phyloP scores from a whole-genome alignment of 2,888 invertebrate species.

The Leucozona laternaria region DNA sequence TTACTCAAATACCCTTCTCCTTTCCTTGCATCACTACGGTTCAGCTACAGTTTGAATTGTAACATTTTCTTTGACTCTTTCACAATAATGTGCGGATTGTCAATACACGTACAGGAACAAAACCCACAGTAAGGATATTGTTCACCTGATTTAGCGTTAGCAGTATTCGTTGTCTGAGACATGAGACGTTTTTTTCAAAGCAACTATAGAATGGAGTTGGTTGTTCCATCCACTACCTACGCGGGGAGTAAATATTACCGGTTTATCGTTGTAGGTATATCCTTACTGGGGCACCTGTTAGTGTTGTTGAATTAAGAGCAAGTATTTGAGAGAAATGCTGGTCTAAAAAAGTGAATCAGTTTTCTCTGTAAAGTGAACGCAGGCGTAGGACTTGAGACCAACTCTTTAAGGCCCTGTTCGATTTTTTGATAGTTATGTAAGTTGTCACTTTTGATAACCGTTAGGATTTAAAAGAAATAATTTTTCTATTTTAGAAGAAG shows the following conservation, averaged over 20 bases:
- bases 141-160: conserved; percentile 27
- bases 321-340: conserved; percentile 9
- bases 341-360: conserved; percentile 44
- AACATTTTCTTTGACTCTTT: conserved; percentile 11
- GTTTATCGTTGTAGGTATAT: conserved; percentile 23
- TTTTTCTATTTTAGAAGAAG: no score
- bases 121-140: not conserved
- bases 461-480: conserved; percentile 29
- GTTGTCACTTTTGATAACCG: not conserved
- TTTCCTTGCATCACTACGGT: not conserved
- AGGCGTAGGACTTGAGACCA: not conserved
- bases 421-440: conserved; percentile 4
- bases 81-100: not conserved
- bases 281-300: conserved; percentile 61
- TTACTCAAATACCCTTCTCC: not conserved
- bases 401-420: conserved; percentile 52
- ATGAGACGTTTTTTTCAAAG: not conserved
- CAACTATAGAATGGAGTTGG: not conserved
- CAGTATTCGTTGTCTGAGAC: not conserved
- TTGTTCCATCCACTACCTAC: not conserved
- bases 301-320: conserved; percentile 38
- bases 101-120: not conserved
- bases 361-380: conserved; percentile 5
- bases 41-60: not conserved
- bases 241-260: conserved; percentile 13